phyloP scores from a whole-genome alignment of 2,888 invertebrate genomes.

The Plebejus argus region DNA sequence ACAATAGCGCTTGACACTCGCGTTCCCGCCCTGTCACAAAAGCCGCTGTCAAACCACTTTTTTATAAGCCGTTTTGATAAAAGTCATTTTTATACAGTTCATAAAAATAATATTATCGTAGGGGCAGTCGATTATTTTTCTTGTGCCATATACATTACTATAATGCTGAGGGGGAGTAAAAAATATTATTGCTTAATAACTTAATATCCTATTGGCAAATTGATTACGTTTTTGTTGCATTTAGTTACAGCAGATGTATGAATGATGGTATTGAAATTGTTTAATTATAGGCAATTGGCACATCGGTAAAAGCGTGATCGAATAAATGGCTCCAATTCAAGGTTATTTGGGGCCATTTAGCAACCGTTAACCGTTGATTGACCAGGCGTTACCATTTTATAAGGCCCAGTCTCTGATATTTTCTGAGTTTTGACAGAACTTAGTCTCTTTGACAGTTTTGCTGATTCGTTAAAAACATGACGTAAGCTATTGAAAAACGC shows the following conservation, averaged over 20 bases:
- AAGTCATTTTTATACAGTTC: constrained; percentile 59
- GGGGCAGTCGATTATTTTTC: constrained; percentile 60
- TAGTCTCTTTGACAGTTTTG: too few species aligned
- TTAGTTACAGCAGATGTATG: constrained; percentile 1
- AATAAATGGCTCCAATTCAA: neutral
- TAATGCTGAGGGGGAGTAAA: constrained; percentile 54
- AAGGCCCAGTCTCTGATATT: too few species aligned
- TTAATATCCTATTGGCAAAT: constrained; percentile 29
- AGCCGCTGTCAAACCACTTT: constrained; percentile 64
- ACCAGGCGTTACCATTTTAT: neutral
- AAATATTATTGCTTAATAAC: constrained; percentile 31
- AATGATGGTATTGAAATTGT: neutral
- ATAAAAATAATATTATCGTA: constrained; percentile 74
- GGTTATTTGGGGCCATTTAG: neutral
- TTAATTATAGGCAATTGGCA: neutral
- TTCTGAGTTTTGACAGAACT: too few species aligned
- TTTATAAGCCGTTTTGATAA: constrained; percentile 71
- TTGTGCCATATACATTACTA: constrained; percentile 55
- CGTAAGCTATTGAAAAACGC: too few species aligned
- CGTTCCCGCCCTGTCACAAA: constrained; percentile 61
- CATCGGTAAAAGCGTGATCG: neutral
- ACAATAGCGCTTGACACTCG: constrained; percentile 75
- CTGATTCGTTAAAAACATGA: too few species aligned
- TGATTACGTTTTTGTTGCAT: constrained; percentile 13
- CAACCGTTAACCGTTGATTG: too few species aligned